phyloP scores from a whole-genome alignment of 2,888 invertebrate species.

The Dascillus cervinus region DNA sequence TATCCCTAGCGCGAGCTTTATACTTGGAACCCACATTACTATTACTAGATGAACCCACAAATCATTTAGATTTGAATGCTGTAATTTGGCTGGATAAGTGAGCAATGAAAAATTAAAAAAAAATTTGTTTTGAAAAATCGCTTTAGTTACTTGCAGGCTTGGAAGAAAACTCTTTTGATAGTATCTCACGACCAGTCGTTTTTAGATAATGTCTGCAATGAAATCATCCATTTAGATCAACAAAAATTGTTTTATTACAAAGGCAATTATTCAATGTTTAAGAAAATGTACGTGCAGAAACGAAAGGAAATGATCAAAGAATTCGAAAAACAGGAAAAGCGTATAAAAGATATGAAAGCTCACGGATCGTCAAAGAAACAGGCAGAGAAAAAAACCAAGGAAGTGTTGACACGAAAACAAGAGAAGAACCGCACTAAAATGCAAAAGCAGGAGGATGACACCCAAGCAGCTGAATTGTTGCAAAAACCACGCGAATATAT shows the following conservation, averaged over 20 bases:
- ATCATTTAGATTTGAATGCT: conserved; percentile 97
- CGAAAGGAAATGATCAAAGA: conserved; percentile 92
- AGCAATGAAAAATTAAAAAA: conserved; percentile 1
- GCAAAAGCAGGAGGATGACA: conserved; percentile 72
- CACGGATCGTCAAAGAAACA: conserved; percentile 93
- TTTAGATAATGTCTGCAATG: conserved; percentile 98
- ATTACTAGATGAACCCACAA: conserved; percentile 97
- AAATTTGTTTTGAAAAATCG: conserved; percentile 4
- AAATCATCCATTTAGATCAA: conserved; percentile 94
- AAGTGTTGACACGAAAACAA: conserved; percentile 82
- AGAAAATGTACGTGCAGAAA: conserved; percentile 97
- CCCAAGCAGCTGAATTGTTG: conserved; percentile 74
- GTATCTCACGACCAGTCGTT: conserved; percentile 99
- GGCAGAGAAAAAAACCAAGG: conserved; percentile 91
- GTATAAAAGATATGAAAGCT: conserved; percentile 88
- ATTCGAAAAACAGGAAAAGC: conserved; percentile 96
- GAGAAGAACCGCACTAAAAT: conserved; percentile 82
- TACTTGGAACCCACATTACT: conserved; percentile 96
- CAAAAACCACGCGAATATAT: conserved; percentile 90
- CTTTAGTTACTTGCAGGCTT: conserved; percentile 84
- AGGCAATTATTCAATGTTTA: conserved; percentile 97
- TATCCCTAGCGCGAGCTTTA: conserved; percentile 91
- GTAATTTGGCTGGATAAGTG: conserved; percentile 99
- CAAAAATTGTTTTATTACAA: conserved; percentile 94
- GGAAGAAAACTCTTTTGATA: conserved; percentile 97